A percentile compares a stretch with the other conserved stretches of the same genome.
Conservation (phyloP, 30 jellyfish, hydroid and myxozoan species). For the Mastigias papua region DNA sequence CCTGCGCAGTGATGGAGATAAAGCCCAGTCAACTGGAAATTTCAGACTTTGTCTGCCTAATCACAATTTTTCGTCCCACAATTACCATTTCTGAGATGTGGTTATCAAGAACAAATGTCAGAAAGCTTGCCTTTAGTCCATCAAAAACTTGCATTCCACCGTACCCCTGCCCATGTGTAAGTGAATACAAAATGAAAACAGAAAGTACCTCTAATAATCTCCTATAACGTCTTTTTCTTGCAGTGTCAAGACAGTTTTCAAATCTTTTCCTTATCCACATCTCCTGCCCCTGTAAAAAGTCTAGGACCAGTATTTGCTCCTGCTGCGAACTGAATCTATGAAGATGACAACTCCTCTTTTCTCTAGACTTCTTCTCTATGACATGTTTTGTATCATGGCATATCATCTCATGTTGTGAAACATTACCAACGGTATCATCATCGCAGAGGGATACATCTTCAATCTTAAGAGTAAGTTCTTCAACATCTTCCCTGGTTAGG, state of each 20-base stretch:
- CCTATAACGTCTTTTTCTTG: slow-evolving; percentile 60
- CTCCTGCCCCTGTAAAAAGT: slow-evolving; percentile 51
- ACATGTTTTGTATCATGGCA: background rate
- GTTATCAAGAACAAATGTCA: too few relatives aligned
- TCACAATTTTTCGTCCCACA: too few relatives aligned
- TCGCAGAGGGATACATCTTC: slow-evolving; percentile 53
- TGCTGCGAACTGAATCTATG: slow-evolving; percentile 51
- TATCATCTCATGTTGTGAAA: background rate
- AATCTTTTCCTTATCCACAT: slow-evolving; percentile 36
- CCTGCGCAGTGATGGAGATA: too few relatives aligned
- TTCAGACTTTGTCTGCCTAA: too few relatives aligned
- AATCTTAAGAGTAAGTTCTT: slow-evolving; percentile 67
- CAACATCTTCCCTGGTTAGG: slow-evolving; percentile 69
- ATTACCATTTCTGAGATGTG: too few relatives aligned
- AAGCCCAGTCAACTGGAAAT: too few relatives aligned
- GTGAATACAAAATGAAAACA: background rate
- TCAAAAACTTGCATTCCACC: too few relatives aligned
- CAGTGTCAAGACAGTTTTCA: slow-evolving; percentile 44
- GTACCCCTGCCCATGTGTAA: too few relatives aligned
- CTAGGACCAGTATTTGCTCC: slow-evolving; percentile 69
- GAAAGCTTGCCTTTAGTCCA: too few relatives aligned
- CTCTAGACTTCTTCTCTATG: background rate
- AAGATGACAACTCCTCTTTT: background rate
- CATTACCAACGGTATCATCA: background rate
- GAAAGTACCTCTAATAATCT: slow-evolving; percentile 74